Conservation (phyloP, 2,113 vertebrate species). For the Elephantulus edwardii region DNA sequence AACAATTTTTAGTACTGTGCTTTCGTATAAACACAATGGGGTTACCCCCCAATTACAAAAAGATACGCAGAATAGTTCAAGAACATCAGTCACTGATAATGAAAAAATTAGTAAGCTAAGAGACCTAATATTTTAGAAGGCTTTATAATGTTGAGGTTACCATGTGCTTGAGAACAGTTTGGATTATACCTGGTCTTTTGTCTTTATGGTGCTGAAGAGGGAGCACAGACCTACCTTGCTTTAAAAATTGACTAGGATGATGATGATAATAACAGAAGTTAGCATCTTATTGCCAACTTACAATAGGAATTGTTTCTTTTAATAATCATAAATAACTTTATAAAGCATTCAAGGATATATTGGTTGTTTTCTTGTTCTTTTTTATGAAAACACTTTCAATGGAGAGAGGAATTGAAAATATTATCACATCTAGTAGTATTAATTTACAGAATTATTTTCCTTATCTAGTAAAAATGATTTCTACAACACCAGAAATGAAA, state of each 20-base stretch:
- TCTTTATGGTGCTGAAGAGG: background rate
- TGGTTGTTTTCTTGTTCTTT: slow-evolving; percentile 10
- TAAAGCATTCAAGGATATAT: background rate
- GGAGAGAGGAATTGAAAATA: slow-evolving; percentile 29
- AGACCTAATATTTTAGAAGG: too few species aligned
- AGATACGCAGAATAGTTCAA: background rate
- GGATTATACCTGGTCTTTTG: background rate
- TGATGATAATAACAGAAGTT: background rate
- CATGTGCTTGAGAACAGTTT: background rate
- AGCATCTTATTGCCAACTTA: slow-evolving; percentile 32
- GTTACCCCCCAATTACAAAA: background rate
- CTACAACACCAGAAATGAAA: slow-evolving; percentile 26
- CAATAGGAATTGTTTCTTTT: slow-evolving; percentile 2
- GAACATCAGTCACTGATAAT: background rate
- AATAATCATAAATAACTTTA: background rate
- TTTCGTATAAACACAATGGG: background rate
- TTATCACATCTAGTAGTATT: background rate
- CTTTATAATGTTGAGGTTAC: background rate
- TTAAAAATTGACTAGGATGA: slow-evolving; percentile 34
- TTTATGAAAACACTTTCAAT: slow-evolving; percentile 7
- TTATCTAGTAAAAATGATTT: slow-evolving; percentile 17
- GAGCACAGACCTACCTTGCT: background rate
- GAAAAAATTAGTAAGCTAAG: too few species aligned
- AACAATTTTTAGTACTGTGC: background rate
- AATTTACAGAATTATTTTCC: slow-evolving; percentile 3